phyloP scores from a whole-genome alignment of 2,888 invertebrate genomes.

The Acanthosoma haemorrhoidale region DNA sequence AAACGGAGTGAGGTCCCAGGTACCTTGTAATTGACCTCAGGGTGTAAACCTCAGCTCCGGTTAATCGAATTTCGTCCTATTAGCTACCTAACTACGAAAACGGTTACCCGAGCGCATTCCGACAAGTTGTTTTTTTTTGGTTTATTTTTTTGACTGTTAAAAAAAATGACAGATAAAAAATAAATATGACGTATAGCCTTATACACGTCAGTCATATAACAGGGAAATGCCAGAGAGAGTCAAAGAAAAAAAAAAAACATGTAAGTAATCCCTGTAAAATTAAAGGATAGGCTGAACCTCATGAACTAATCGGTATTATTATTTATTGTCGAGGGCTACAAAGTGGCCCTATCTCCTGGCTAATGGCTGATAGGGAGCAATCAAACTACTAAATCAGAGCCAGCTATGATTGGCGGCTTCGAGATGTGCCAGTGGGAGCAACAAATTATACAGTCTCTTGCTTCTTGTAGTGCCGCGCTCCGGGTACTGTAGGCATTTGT shows the following conservation, averaged over 20 bases:
- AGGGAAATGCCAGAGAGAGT: background rate
- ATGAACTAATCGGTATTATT: conserved; percentile 1
- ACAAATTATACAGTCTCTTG: background rate
- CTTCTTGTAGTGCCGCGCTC: background rate
- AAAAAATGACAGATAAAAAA: too few relatives aligned
- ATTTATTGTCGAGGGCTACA: background rate
- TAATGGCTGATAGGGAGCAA: background rate
- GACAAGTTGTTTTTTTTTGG: too few relatives aligned
- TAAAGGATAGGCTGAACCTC: background rate
- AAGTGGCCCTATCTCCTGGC: background rate
- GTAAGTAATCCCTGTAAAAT: background rate
- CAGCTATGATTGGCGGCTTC: conserved; percentile 6
- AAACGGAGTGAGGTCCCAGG: too few relatives aligned
- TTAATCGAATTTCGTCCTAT: too few relatives aligned
- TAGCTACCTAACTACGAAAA: too few relatives aligned
- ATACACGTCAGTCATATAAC: background rate
- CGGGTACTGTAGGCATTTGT: too few relatives aligned
- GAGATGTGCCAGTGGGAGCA: conserved; percentile 5
- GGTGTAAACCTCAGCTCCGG: too few relatives aligned
- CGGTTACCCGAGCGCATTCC: too few relatives aligned
- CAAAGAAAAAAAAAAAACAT: background rate
- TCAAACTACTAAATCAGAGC: background rate
- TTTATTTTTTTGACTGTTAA: too few relatives aligned
- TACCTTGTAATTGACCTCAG: too few relatives aligned
- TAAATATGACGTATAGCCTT: background rate